Base-by-base conservation (phyloP, 2,797 vertebrate genomes). In the Selene dorsalis region DNA sequence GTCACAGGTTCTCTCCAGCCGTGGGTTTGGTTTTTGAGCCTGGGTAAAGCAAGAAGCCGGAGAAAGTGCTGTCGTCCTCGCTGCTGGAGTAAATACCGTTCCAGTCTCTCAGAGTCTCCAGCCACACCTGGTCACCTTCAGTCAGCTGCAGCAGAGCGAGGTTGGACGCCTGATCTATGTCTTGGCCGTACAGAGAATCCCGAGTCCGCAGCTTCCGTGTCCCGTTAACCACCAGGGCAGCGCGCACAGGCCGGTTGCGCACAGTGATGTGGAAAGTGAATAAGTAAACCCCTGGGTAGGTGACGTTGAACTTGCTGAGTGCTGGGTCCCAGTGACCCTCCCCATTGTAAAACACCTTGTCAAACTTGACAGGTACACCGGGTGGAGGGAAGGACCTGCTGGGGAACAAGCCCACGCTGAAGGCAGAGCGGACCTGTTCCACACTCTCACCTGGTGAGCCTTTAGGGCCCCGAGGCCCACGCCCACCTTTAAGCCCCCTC, bases 141-240 rank as follows among this genome's bases (percentile, higher is more conserved):
- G 61, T 89, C 64, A 99, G 89, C 82, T 93, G 96, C 81, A 98
- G 89, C 81, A 99, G 83, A 0, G 94, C 93, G 3, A 98, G 94
- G 87, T 97, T 96, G 75, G 97, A 98, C 0, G 97, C 96, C 90
- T 98, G 97, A 84, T 98, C 97, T 8, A 97, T 97, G 88, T 99
- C 97, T 82, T 98, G 97, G 41, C 97, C 96, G 0, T 97, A 96
- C n/a, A 99, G 94, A 0, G 97, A 97, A 87, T 99, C 97, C 0
- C 97, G 94, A 45, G 96, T 96, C 61, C 95, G 96, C 90, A 97
- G 89, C 87, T 93, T 95, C 73, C 94, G 95, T 56, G 93, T 84
- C 30, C 96, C 96, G 41, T 95, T 94, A 3, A 96, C 95, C 6
- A 99, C 93, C 0, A 99, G 92, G 77, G 96, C 96, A 56, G 96